Percentiles rank a stretch among this genome's conserved stretches.
phyloP scores from a whole-genome alignment of 2,888 invertebrate species.

The Hemistola chrysoprasaria region DNA sequence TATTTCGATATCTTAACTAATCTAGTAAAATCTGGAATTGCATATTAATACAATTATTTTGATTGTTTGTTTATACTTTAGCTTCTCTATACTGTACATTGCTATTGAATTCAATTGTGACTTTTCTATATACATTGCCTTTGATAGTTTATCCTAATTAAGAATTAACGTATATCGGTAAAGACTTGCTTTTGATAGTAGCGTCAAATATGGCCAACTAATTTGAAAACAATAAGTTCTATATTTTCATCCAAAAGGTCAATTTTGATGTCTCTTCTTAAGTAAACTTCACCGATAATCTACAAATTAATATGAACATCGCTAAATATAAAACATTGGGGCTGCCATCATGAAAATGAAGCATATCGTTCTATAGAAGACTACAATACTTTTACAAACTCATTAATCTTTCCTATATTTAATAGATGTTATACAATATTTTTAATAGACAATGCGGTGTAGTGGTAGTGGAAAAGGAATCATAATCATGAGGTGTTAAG shows the following conservation, averaged over 20 bases:
- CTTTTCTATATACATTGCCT: constrained; percentile 68
- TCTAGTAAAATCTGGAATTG: constrained; percentile 55
- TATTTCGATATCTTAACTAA: constrained; percentile 42
- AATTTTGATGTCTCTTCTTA: constrained; percentile 23
- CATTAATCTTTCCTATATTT: constrained; percentile 80
- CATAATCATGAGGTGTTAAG: constrained; percentile 56
- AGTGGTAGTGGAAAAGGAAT: constrained; percentile 56
- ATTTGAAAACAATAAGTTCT: constrained; percentile 11
- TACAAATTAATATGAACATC: constrained; percentile 18
- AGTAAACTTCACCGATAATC: constrained; percentile 14
- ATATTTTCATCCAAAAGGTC: constrained; percentile 5
- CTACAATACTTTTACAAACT: constrained; percentile 74
- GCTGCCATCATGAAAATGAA: constrained; percentile 79
- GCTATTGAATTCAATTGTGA: constrained; percentile 50
- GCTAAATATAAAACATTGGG: constrained; percentile 32
- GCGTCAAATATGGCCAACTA: constrained; percentile 14
- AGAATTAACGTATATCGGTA: constrained; percentile 48
- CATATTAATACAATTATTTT: constrained; percentile 40
- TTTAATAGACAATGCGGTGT: constrained; percentile 58
- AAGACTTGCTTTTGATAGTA: constrained; percentile 22
- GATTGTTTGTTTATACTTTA: constrained; percentile 31
- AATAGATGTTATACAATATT: constrained; percentile 77
- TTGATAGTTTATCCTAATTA: constrained; percentile 62
- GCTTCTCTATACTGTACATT: constrained; percentile 51
- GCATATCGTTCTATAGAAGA: constrained; percentile 82